A percentile compares a stretch with the other conserved stretches of the same genome.
phyloP scores from a whole-genome alignment of 1,140 invertebrate genomes.

The Laupala kohalensis region DNA sequence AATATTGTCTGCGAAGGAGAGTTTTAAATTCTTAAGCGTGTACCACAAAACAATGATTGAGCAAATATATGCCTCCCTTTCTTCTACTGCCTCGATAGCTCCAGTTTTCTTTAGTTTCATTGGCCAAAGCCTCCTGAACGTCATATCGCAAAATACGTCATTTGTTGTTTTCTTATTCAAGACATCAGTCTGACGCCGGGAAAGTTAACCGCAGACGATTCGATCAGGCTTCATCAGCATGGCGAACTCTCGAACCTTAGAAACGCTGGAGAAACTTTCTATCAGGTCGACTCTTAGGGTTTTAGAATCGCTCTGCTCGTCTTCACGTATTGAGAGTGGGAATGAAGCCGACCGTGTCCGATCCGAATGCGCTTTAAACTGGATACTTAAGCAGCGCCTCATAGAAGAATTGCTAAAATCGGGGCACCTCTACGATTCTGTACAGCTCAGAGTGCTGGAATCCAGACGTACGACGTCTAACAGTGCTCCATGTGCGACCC shows the following conservation, averaged over 20 bases:
- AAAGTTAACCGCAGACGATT: too few relatives aligned
- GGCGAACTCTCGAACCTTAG: too few relatives aligned
- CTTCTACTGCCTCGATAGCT: not conserved
- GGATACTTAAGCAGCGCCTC: slow-evolving; percentile 10
- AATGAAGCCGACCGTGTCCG: not conserved
- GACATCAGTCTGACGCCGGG: too few relatives aligned
- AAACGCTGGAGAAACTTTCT: slow-evolving; percentile 9
- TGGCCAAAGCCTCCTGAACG: not conserved
- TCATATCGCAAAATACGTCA: too few relatives aligned
- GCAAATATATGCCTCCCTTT: too few relatives aligned
- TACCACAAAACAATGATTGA: too few relatives aligned
- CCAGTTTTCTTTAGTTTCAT: not conserved
- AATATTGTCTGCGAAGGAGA: too few relatives aligned
- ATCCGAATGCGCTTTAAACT: not conserved
- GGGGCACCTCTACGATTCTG: slow-evolving; percentile 9
- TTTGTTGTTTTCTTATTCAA: too few relatives aligned
- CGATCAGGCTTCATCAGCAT: too few relatives aligned
- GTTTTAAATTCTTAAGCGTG: too few relatives aligned
- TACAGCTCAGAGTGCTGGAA: slow-evolving; percentile 8
- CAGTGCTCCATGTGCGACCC: slow-evolving; percentile 11
- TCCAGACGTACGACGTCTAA: slow-evolving; percentile 10
- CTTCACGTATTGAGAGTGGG: not conserved
- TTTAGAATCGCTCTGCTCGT: slow-evolving; percentile 4
- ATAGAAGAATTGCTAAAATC: slow-evolving; percentile 11
- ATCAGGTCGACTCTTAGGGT: slow-evolving; percentile 5